These are phyloP conservation scores for Cuniculus paca DNA, from an alignment of 2,797 vertebrate genomes.

Conservation along the genomic window DNA sequence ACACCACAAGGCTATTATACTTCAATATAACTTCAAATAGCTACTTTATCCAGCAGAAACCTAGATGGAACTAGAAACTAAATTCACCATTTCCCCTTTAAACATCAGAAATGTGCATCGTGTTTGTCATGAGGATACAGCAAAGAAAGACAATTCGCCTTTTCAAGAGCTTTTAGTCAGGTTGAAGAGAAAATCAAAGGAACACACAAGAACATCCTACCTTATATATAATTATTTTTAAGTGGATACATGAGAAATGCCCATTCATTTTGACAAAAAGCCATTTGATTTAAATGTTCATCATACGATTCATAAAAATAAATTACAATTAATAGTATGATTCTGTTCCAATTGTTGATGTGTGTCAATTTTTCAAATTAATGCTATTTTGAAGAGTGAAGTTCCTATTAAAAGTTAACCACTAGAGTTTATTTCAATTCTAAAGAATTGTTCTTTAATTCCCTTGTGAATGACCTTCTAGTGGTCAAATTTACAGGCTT, in stretches of 20 bases:
- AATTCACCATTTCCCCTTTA: conserved; percentile 44
- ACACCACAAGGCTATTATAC: not conserved
- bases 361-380: conserved; percentile 49
- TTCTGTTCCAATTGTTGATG: conserved; percentile 3
- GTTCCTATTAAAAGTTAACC: conserved; percentile 6
- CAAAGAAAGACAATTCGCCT: not conserved
- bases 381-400: not conserved
- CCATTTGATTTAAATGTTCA: conserved; percentile 15
- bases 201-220: not conserved
- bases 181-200: conserved; percentile 12
- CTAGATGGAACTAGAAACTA: not conserved
- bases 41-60: not conserved
- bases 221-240: not conserved
- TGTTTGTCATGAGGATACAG: not conserved
- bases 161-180: not conserved
- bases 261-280: not conserved
- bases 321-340: not conserved
- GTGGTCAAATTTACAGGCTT: conserved; percentile 22
- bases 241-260: not conserved
- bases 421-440: conserved; percentile 18
- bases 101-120: not conserved
- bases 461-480: not conserved
- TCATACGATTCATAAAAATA: not conserved
- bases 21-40: conserved; percentile 46
- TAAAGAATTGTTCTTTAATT: conserved; percentile 6